phyloP scores from a whole-genome alignment of 2,113 vertebrate species.

The Alethe diademata region DNA sequence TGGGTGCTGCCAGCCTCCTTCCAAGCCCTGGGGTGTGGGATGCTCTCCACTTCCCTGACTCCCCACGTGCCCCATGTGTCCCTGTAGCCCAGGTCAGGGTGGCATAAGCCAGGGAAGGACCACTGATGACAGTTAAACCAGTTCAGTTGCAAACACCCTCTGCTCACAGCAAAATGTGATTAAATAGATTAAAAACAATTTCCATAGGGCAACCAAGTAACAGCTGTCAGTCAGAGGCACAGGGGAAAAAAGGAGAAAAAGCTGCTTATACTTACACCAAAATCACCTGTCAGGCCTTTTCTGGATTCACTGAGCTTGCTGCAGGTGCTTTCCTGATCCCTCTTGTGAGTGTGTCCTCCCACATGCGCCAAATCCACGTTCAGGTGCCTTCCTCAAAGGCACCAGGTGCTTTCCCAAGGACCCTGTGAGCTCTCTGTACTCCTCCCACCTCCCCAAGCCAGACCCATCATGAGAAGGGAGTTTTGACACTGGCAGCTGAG shows the following conservation, averaged over 20 bases:
- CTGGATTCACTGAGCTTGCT: background rate
- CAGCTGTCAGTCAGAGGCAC: background rate
- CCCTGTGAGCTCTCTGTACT: background rate
- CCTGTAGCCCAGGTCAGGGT: background rate
- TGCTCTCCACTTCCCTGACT: background rate
- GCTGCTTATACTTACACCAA: background rate
- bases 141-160: background rate
- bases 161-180: background rate
- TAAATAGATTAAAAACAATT: background rate
- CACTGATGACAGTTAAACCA: background rate
- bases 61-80: background rate
- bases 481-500: background rate
- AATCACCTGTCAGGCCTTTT: background rate
- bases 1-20: background rate
- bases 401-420: background rate
- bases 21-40: background rate
- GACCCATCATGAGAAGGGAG: background rate
- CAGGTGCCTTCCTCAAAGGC: background rate
- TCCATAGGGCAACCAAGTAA: background rate
- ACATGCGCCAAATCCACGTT: fast-evolving
- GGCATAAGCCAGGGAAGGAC: background rate
- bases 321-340: background rate
- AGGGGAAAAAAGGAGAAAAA: background rate
- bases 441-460: background rate
- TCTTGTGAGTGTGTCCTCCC: background rate